Conservation (phyloP, 2,888 invertebrate genomes). For the Caenorhabditis uteleia region DNA sequence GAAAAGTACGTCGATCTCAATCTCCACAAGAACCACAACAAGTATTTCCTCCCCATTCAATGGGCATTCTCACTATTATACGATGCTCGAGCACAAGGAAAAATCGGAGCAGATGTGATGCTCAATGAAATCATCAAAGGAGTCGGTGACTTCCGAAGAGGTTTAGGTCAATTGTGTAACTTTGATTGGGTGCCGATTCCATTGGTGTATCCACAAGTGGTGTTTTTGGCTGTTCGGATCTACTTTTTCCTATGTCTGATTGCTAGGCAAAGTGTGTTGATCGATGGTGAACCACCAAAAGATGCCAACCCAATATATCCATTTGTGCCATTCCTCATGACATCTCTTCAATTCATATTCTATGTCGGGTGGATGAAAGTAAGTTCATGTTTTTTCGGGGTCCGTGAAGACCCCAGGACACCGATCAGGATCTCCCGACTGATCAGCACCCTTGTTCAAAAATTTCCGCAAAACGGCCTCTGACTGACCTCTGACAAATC, state of each 20-base stretch:
- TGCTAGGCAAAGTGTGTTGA: slow-evolving; percentile 60
- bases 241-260: slow-evolving; percentile 65
- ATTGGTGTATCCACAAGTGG: slow-evolving; percentile 65
- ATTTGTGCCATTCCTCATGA: slow-evolving; percentile 61
- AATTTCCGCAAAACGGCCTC: no score
- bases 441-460: no score
- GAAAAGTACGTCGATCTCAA: slow-evolving; percentile 30
- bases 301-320: slow-evolving; percentile 46
- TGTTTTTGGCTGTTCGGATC: slow-evolving; percentile 64
- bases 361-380: slow-evolving; percentile 67
- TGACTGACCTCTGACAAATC: no score
- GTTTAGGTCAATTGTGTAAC: slow-evolving; percentile 52
- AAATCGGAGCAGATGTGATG: slow-evolving; percentile 53
- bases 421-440: slow-evolving; percentile 26
- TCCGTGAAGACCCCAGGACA: not conserved
- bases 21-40: slow-evolving; percentile 43
- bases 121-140: slow-evolving; percentile 54
- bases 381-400: not conserved
- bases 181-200: slow-evolving; percentile 64
- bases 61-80: slow-evolving; percentile 50
- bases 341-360: slow-evolving; percentile 60
- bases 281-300: slow-evolving; percentile 51
- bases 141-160: slow-evolving; percentile 43
- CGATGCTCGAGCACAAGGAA: slow-evolving; percentile 49
- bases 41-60: slow-evolving; percentile 53